Evolutionary conservation across 2,113 vertebrate species (phyloP), one percentile per base, ranked within the genome.

Genomic region (Todiramphus chloris): DNA sequence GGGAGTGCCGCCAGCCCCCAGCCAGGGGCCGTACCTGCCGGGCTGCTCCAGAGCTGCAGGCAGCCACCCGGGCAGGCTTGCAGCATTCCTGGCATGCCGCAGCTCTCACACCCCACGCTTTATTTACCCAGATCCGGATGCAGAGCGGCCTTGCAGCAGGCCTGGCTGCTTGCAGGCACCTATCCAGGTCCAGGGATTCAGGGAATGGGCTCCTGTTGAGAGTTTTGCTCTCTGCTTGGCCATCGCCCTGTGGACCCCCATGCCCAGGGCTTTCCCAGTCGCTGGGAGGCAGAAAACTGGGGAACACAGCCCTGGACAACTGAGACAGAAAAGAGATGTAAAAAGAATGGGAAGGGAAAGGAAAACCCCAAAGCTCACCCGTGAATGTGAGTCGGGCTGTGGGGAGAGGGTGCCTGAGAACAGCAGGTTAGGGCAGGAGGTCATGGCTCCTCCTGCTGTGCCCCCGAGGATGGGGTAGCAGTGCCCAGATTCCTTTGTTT

Each of bases 51-150:
- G 48, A 69, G 89, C 81, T 51, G 59, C 64, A 24, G 56, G 72
- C 69, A 56, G 53, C 77, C 5, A 12, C 63, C 43, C 0, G 17
- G 86, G 85, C 92, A 97, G 95, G 89, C 82, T 39, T 0, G 86
- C 93, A 80, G 88, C 96, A 97, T 97, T 97, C 97, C 95, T 93
- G 90, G 93, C 95, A 96, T 97, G 16, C 96, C 86, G 0, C 86
- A 79, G 85, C 81, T 87, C 83, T 92, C 88, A 94, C 93, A 10
- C 85, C 93, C 92, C 72, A 33, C 2, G 46, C 66, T 86, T 87
- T 87, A 95, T 94, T 97, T 95, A 90, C 93, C 64, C 31, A 0
- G 77, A 58, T 84, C 82, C 53, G 51, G 91, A 83, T 84, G 76
- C 59, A 5, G 68, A 73, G 78, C 21, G 5, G 67, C 83, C 83